Conservation (phyloP, 2,797 vertebrate genomes). For the Scolopax bukidnonensis region DNA sequence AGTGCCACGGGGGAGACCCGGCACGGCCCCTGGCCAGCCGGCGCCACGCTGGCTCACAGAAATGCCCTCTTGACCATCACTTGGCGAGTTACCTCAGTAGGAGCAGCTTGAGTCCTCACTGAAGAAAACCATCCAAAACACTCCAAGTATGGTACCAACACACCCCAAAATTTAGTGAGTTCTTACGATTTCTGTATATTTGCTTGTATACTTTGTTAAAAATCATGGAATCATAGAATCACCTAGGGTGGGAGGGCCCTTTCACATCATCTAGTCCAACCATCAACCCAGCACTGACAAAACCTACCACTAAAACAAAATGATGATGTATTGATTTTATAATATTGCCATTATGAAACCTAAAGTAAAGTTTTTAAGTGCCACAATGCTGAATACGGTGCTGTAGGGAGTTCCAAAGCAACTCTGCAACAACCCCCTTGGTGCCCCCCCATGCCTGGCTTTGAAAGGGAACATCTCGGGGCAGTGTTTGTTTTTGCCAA, state of each 20-base stretch:
- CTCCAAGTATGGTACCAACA: background rate
- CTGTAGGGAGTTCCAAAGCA: background rate
- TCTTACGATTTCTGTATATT: background rate
- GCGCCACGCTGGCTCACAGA: background rate
- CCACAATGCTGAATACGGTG: background rate
- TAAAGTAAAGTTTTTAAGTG: background rate
- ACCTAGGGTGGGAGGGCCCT: too few species aligned
- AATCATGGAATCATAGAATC: too few species aligned
- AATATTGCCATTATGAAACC: background rate
- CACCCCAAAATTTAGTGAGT: background rate
- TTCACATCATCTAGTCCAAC: too few species aligned
- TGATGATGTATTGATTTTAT: background rate
- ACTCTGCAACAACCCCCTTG: background rate
- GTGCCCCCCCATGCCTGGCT: background rate
- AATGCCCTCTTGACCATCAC: background rate
- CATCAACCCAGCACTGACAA: too few species aligned
- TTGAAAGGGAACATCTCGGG: slow-evolving; percentile 31
- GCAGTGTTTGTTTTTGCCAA: slow-evolving; percentile 63
- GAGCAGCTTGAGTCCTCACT: background rate
- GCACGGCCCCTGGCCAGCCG: background rate
- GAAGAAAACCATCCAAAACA: background rate
- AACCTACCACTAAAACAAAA: background rate
- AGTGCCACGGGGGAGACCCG: background rate
- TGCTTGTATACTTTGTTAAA: background rate
- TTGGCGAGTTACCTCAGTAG: background rate